Conservation (phyloP, 2,113 vertebrate genomes). For the Progne subis region DNA sequence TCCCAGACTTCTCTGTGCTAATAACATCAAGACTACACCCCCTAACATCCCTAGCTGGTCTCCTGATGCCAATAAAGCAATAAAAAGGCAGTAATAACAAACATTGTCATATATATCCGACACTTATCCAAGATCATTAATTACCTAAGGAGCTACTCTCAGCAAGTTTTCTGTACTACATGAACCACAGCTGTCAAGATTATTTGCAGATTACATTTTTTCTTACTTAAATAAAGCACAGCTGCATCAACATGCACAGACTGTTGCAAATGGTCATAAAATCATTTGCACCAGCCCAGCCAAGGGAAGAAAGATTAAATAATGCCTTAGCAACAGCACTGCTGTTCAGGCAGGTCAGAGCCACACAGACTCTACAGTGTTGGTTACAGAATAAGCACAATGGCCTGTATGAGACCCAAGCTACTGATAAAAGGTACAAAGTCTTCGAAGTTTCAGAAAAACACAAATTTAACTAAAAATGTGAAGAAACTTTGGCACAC, state of each 20-base stretch:
- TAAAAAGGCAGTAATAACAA: constrained; percentile 41
- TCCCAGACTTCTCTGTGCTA: background rate
- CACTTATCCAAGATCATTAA: background rate
- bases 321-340: background rate
- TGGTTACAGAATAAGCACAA: background rate
- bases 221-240: constrained; percentile 44
- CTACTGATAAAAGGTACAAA: background rate
- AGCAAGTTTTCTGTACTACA: background rate
- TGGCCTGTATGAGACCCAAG: background rate
- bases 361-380: background rate
- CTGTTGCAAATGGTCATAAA: background rate
- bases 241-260: constrained; percentile 23
- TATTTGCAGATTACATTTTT: constrained; percentile 32
- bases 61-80: constrained; percentile 46
- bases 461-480: background rate
- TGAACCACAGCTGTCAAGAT: constrained; percentile 21
- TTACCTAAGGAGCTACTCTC: background rate
- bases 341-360: background rate
- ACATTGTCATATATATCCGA: background rate
- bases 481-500: background rate
- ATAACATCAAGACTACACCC: background rate
- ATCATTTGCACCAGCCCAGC: background rate
- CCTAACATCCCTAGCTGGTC: constrained; percentile 10
- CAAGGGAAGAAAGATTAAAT: background rate
- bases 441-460: background rate